phyloP scores from a whole-genome alignment of 2,113 vertebrate genomes.

The Sigmodon hispidus region DNA sequence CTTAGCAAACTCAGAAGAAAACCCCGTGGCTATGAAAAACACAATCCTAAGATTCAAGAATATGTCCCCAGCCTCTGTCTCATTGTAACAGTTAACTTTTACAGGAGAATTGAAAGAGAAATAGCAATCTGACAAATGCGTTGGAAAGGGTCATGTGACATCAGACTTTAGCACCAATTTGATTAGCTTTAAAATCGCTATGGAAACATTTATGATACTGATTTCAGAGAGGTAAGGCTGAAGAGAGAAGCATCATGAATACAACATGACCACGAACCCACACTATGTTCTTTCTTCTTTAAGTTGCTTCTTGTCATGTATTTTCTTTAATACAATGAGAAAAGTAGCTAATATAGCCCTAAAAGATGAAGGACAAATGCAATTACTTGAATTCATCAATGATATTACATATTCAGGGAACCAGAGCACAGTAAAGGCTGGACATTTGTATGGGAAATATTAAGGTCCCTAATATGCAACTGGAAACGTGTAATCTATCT shows the following conservation, averaged over 20 bases:
- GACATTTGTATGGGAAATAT: neutral
- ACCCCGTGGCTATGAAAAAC: neutral
- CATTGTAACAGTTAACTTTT: conserved; percentile 2
- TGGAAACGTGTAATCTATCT: conserved; percentile 6
- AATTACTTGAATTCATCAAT: neutral
- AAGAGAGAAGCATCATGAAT: neutral
- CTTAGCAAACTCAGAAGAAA: neutral
- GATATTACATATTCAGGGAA: neutral
- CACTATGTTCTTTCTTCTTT: neutral
- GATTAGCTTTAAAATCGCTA: neutral
- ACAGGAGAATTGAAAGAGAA: conserved; percentile 1
- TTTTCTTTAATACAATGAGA: neutral
- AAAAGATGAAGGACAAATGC: neutral
- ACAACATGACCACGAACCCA: too few species aligned
- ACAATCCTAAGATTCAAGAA: neutral
- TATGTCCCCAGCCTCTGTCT: neutral
- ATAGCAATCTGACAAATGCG: neutral
- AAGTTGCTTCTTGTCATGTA: neutral
- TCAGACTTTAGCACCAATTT: neutral
- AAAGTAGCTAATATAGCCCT: neutral
- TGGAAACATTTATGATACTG: neutral
- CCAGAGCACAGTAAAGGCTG: neutral
- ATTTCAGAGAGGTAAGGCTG: neutral
- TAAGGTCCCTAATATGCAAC: neutral
- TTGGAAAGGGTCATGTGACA: neutral